Evolutionary conservation across 2,113 vertebrate species (phyloP).

Genomic region (Chinchilla lanigera): DNA sequence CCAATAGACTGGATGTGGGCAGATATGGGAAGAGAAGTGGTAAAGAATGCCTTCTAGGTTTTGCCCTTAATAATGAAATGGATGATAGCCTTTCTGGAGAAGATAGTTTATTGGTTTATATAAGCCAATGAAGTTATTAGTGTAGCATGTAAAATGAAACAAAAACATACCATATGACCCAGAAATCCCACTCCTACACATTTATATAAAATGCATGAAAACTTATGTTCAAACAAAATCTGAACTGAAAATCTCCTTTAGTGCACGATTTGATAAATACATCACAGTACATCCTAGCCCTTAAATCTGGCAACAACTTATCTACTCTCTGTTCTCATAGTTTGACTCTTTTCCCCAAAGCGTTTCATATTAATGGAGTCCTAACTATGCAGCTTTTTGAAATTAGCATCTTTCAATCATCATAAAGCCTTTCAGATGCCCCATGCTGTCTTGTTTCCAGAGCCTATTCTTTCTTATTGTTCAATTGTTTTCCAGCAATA

Average conservation of each 20-base stretch:
- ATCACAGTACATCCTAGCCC: background rate
- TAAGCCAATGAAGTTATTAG: background rate
- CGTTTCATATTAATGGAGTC: background rate
- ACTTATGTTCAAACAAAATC: background rate
- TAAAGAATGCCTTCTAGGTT: background rate
- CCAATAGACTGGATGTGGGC: background rate
- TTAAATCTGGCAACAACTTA: background rate
- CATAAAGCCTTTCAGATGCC: background rate
- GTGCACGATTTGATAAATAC: background rate
- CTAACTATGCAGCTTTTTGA: background rate
- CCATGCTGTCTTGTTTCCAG: rapidly evolving
- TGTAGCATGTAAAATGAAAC: slow-evolving; percentile 2
- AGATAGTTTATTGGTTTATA: background rate
- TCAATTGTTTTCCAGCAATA: background rate
- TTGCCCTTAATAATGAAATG: background rate
- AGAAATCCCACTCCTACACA: background rate
- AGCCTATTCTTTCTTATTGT: background rate
- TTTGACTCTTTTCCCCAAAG: background rate
- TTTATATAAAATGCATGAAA: slow-evolving; percentile 6
- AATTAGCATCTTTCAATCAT: background rate
- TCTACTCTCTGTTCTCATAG: background rate
- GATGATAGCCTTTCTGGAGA: background rate
- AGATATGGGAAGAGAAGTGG: background rate
- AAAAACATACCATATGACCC: background rate
- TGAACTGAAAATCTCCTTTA: background rate